phyloP scores from a whole-genome alignment of 2,888 invertebrate species.

The Agonopterix alstromeriana region DNA sequence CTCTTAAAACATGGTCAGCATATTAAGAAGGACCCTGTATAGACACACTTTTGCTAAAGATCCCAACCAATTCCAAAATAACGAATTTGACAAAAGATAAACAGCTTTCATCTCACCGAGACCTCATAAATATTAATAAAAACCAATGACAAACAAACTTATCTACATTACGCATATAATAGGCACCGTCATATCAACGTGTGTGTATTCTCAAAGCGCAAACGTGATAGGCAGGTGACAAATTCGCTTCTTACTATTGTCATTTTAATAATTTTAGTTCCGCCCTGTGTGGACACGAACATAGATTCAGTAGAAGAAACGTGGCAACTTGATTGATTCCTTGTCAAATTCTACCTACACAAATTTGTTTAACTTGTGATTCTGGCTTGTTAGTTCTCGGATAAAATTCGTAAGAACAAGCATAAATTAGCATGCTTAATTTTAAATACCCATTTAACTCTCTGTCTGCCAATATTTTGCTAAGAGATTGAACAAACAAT shows the following conservation, averaged over 20 bases:
- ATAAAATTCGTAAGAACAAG: too few species aligned
- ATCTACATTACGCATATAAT: slow-evolving; percentile 17
- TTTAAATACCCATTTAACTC: too few species aligned
- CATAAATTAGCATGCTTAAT: too few species aligned
- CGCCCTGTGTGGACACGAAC: slow-evolving; percentile 4
- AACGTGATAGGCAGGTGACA: slow-evolving; percentile 15
- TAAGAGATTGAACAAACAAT: background rate
- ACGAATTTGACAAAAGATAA: slow-evolving; percentile 3
- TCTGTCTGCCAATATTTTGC: too few species aligned
- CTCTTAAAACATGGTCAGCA: too few species aligned
- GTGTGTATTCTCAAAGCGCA: background rate
- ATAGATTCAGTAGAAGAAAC: too few species aligned
- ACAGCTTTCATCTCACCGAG: slow-evolving; percentile 4
- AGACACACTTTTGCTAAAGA: too few species aligned
- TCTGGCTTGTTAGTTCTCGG: too few species aligned
- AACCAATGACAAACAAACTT: slow-evolving; percentile 14
- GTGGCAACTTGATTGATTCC: too few species aligned
- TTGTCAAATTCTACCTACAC: too few species aligned
- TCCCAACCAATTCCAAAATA: background rate
- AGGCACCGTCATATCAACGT: slow-evolving; percentile 17
- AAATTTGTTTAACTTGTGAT: too few species aligned
- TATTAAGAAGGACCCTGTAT: too few species aligned
- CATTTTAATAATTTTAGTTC: slow-evolving; percentile 6
- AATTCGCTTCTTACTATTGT: slow-evolving; percentile 5
- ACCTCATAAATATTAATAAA: slow-evolving; percentile 13